Evolutionary conservation across 2,888 invertebrate genomes (phyloP).

Genomic region (Caenorhabditis sp.): DNA sequence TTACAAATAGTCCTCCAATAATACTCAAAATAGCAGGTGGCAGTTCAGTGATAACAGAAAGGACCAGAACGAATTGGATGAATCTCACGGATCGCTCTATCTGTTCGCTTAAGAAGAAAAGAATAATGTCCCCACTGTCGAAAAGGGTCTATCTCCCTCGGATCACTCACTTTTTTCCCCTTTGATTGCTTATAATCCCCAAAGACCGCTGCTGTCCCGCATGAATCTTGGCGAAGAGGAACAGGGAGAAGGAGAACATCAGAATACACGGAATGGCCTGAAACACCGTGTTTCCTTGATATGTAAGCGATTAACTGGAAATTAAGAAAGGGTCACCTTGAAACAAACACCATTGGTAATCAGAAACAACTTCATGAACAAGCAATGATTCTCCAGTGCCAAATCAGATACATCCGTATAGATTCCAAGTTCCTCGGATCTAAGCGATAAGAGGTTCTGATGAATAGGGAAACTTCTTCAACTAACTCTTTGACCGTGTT

Average conservation of each 20-base stretch:
- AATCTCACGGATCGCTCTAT: conserved; percentile 31
- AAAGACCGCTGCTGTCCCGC: background rate
- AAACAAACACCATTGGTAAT: background rate
- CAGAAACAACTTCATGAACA: background rate
- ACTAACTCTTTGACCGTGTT: conserved; percentile 12
- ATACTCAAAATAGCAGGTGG: conserved; percentile 20
- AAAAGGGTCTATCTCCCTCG: too few relatives aligned
- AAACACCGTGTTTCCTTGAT: too few relatives aligned
- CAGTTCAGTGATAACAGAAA: conserved; percentile 7
- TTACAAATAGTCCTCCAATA: conserved; percentile 5
- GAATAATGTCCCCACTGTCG: too few relatives aligned
- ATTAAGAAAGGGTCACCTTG: background rate
- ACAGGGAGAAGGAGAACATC: background rate
- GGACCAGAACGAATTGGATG: conserved; percentile 20
- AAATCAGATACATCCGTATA: background rate
- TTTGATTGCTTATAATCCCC: background rate
- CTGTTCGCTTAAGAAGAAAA: background rate
- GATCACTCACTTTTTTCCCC: background rate
- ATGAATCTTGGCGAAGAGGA: background rate
- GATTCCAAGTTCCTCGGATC: conserved; percentile 8
- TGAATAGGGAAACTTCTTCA: too few relatives aligned
- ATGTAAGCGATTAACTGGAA: too few relatives aligned
- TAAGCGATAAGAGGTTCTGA: too few relatives aligned
- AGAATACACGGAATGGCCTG: background rate
- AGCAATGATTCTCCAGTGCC: conserved; percentile 4